A percentile compares a stretch with the other conserved stretches of the same genome.
Conservation (phyloP, 2,797 vertebrate genomes). For the Manis crassicaudata region DNA sequence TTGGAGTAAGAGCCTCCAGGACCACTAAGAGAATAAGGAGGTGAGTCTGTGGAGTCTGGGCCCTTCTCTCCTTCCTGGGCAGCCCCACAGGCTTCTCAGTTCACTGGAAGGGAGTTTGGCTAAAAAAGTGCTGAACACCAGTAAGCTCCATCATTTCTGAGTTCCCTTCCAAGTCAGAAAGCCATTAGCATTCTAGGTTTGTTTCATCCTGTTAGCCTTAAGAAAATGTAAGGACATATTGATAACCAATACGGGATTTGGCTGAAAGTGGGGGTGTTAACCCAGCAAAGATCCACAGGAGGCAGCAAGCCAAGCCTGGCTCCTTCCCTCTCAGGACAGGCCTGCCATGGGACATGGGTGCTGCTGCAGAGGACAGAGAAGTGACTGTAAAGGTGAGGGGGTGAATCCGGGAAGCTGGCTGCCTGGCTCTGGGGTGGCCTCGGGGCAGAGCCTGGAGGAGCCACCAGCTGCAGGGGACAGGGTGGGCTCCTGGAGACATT, state of each 20-base stretch:
- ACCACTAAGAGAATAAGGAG: neutral
- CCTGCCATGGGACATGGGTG: fast-evolving
- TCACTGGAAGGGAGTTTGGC: neutral
- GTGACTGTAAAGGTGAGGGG: neutral
- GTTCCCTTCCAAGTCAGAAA: neutral
- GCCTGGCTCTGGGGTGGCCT: neutral
- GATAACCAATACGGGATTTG: neutral
- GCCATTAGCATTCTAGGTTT: neutral
- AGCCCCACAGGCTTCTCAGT: neutral
- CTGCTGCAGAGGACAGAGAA: neutral
- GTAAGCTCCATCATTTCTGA: neutral
- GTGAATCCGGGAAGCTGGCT: neutral
- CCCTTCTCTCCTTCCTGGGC: neutral
- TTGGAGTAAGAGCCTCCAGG: neutral
- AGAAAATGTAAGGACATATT: neutral
- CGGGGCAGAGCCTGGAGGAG: neutral
- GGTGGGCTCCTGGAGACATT: neutral
- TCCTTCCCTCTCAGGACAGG: neutral
- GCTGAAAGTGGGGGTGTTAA: neutral
- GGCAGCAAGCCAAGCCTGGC: no score
- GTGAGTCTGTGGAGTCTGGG: fast-evolving
- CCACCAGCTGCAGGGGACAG: neutral
- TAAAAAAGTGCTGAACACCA: neutral
- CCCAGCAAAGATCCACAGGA: neutral
- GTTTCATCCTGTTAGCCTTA: neutral